Base-by-base conservation (phyloP, 2,888 invertebrate species). In the Cosmia pyralina region DNA sequence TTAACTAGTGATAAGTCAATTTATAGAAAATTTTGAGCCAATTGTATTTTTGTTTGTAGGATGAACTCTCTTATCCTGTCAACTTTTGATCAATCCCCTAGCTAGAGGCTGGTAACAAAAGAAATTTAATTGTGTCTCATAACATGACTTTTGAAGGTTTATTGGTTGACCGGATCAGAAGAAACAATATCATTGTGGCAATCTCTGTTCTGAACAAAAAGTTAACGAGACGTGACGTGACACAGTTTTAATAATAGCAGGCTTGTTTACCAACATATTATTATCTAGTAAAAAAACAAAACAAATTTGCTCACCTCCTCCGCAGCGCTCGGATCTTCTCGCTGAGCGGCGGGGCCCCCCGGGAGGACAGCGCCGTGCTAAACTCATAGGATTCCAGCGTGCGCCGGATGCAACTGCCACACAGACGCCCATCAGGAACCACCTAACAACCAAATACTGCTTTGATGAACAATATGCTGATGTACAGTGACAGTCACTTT, bases 251-350 rank as follows among this genome's bases (percentile, higher is more conserved):
- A n/a, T 41, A 59, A 38, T 15, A n/a, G 41, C n/a, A 4, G 13
- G n/a, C 15, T 41, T 38, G 13, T 22, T 59, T 19, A 38, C 19
- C 10, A 58, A 38, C 19, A 28, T 28, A 38, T 4, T 38, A 38
- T 38, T 38, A 41, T 41, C n/a, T 60, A 13, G 13, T n/a, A 13
- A 15, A 41, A n/a, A 28, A 46, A n/a, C 11, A 38, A 38, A 38
- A 50, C 19, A 59, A 22, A 0, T 50, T 17, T 44, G 28, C 50
- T 57, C 41, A 90, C 90, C 89, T 92, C 17, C 92, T 89, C 8
- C 96, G 89, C 46, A 96, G 81, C 1, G 94, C 93, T 5, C 94
- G 90, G 46, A 96, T 95, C 86, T 95, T 95, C 72, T 96, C 95
- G 63, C 95, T 94, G 13, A 96, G 91, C 0, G 95, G 94, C 0